Evolutionary conservation across 2,888 invertebrate species (phyloP).

Genomic region (Liodrosophila aerea): DNA sequence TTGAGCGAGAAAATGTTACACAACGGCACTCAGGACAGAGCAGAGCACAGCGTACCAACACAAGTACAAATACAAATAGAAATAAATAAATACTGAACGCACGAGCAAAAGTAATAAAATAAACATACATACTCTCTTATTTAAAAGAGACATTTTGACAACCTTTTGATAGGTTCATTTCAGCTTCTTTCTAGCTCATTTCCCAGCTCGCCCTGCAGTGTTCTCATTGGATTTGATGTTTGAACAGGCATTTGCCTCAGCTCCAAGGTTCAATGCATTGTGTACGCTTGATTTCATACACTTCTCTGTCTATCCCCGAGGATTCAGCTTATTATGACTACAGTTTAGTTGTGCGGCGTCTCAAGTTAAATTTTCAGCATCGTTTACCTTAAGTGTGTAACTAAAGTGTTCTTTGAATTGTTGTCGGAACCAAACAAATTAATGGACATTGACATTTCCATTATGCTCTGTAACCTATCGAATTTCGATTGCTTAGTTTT

Average conservation of each 20-base stretch:
- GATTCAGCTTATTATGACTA: conserved; percentile 30
- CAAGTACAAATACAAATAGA: conserved; percentile 16
- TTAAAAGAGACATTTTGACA: conserved; percentile 79
- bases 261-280: conserved; percentile 62
- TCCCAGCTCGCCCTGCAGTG: not conserved
- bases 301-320: not conserved
- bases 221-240: conserved; percentile 5
- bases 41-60: not conserved
- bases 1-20: conserved; percentile 62
- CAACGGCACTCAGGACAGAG: conserved; percentile 54
- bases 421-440: conserved; percentile 22
- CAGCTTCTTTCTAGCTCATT: conserved; percentile 37
- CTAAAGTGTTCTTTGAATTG: conserved; percentile 19
- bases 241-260: conserved; percentile 21
- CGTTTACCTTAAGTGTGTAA: conserved; percentile 48
- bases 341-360: conserved; percentile 24
- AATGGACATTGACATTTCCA: conserved; percentile 19
- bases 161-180: conserved; percentile 76
- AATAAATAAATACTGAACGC: conserved; percentile 70
- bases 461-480: not conserved
- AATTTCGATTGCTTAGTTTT: conserved; percentile 15
- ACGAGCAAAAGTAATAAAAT: conserved; percentile 66
- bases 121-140: conserved; percentile 73
- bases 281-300: conserved; percentile 46
- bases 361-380: conserved; percentile 27